Percentiles rank a stretch among this genome's conserved stretches.
phyloP scores from a whole-genome alignment of 2,888 invertebrate genomes.

The Doris montereyensis region DNA sequence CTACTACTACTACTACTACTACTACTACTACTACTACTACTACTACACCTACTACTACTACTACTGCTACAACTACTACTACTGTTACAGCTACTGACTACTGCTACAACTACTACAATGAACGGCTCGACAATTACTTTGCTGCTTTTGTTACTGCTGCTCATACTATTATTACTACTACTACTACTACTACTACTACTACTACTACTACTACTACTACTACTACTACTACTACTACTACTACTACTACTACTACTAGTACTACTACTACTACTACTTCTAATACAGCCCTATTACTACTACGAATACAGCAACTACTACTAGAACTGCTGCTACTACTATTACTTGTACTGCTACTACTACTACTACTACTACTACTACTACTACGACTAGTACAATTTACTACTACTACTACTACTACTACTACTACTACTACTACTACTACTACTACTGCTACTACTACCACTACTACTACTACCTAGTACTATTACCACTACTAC shows the following conservation, averaged over 20 bases:
- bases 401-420: background rate
- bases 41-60: background rate
- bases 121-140: background rate
- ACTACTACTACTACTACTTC: no score
- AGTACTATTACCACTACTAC: background rate
- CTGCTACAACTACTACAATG: background rate
- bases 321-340: no score
- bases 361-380: no score
- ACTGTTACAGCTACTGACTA: background rate
- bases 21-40: background rate
- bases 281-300: no score
- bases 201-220: background rate
- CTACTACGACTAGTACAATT: no score
- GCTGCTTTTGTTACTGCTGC: background rate
- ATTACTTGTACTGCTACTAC: no score
- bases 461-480: no score
- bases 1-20: background rate
- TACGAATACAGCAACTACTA: no score
- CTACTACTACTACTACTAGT: no score
- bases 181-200: background rate
- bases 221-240: no score
- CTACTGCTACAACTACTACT: background rate
- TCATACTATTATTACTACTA: background rate
- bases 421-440: background rate
- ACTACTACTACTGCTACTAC: background rate